Evolutionary conservation across 1,140 invertebrate genomes (phyloP), one percentile per base, ranked within the genome.

Genomic region (Triops longicaudatus): DNA sequence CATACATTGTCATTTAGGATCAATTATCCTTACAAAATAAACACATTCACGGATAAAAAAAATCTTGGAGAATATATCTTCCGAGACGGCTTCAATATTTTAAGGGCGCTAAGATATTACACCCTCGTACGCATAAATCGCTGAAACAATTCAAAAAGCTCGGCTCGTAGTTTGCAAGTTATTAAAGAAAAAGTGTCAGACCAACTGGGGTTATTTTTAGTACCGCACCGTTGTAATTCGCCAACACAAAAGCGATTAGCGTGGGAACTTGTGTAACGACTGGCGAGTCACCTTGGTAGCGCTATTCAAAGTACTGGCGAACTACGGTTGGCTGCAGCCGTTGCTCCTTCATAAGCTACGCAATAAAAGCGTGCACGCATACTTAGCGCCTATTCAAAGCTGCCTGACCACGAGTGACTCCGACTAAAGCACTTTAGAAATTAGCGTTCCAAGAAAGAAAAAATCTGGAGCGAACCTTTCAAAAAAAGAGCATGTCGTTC

Each of bases 1-100:
- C 73, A 77, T 26, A 71, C 22, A 80, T 37, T 77, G 43, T 42
- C 76, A 41, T n/a, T n/a, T 72, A 50, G 9, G 2, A 26, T 72
- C 26, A 72, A 9, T 72, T 9, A 3, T 72, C 2, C 7, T 37
- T 37, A 2, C 31, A 2, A 37, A 37, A n/a, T 14, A 73, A 12
- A 17, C 72, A 26, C 2, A 73, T n/a, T 73, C 26, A n/a, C n/a
- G 1, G 28, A 11, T 37, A 28, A 6, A 41, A 74, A n/a, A 11
- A 74, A 17, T 9, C 17, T 28, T 9, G 42, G 14, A 37, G 7
- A 11, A 14, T 41, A 74, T 31, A 74, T n/a, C n/a, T n/a, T n/a
- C n/a, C n/a, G n/a, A n/a, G n/a, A n/a, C n/a, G n/a, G n/a, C n/a
- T n/a, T n/a, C n/a, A n/a, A n/a, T n/a, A n/a, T n/a, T n/a, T n/a